phyloP scores from a whole-genome alignment of 1,140 invertebrate species.

The Paracyclopina nana region DNA sequence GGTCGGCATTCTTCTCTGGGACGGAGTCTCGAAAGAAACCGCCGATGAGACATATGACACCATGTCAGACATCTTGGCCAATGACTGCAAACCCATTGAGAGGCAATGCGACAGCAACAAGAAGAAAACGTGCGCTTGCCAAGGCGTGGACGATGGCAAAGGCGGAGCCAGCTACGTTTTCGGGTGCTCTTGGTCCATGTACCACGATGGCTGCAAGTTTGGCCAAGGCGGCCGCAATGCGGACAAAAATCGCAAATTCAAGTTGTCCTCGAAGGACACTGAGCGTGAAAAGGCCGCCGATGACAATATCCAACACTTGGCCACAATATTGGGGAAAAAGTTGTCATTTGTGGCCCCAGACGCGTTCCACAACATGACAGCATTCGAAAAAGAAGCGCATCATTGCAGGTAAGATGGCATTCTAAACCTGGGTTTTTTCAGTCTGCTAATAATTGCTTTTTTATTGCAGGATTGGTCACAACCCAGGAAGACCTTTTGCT shows the following conservation, averaged over 20 bases:
- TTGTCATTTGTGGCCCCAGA: slow-evolving; percentile 69
- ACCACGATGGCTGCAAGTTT: slow-evolving; percentile 94
- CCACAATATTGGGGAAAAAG: slow-evolving; percentile 58
- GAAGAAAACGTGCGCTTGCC: slow-evolving; percentile 80
- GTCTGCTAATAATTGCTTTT: no score
- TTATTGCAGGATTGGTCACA: slow-evolving; percentile 72
- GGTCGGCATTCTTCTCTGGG: slow-evolving; percentile 76
- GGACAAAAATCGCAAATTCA: slow-evolving; percentile 77
- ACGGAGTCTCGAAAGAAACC: slow-evolving; percentile 52
- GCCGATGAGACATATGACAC: slow-evolving; percentile 72
- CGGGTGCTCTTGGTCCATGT: slow-evolving; percentile 96
- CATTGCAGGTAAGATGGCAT: no score
- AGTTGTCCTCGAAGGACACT: slow-evolving; percentile 69
- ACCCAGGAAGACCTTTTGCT: slow-evolving; percentile 69
- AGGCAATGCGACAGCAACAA: slow-evolving; percentile 55
- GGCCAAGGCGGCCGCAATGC: slow-evolving; percentile 75
- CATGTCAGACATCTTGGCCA: slow-evolving; percentile 59
- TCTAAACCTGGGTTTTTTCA: no score
- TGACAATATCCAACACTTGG: slow-evolving; percentile 65
- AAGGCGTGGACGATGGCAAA: slow-evolving; percentile 62
- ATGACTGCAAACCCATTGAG: slow-evolving; percentile 24
- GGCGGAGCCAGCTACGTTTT: slow-evolving; percentile 87
- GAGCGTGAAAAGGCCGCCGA: slow-evolving; percentile 73
- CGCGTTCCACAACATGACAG: slow-evolving; percentile 73
- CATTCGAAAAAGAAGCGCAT: slow-evolving; percentile 62